Base-by-base conservation (phyloP, 2,797 vertebrate species). In the Anguilla anguilla region DNA sequence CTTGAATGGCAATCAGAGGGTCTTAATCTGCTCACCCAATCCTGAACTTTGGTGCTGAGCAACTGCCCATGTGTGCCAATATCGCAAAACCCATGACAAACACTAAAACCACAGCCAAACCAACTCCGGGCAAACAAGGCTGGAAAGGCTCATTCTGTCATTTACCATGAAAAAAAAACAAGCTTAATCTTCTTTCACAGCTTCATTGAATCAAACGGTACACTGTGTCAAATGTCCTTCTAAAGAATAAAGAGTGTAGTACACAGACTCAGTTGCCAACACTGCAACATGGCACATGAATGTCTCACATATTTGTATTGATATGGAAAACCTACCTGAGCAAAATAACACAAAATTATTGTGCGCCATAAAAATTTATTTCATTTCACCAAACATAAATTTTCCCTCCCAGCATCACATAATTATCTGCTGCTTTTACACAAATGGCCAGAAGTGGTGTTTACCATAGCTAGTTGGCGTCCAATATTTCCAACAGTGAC, bases 401-500 rank as follows among this genome's bases (percentile, higher is more conserved):
- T 43, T 77, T 43, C 17, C 13, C 6, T 77, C 2, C 35, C 74
- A 74, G 13, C 15, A 11, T 74, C 74, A 35, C 39, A 9, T 1
- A 85, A 39, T 57, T 55, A 53, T 31, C 25, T 10, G 55, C 17
- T 35, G 61, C 49, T 83, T 59, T 86, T 31, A 72, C 61, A 74
- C 46, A 53, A 74, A n/a, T 39, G 9, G 22, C 35, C 19, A 82
- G 64, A 84, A 31, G 49, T 35, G 49, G 67, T 85, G 93, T 94
- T 96, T 96, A 99, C 99, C 98, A 99, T 99, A 39, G 99, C 99
- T 85, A 99, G 96, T 90, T 99, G 98, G 2, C 99, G 96, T 90
- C 99, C 98, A 81, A 99, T 99, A 96, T 99, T 99, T 82, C 99
- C 99, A 89, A 99, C 97, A 0, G 99, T 99, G 64, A 99, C 98